phyloP scores from a whole-genome alignment of 1,140 invertebrate species.

The Schlechtendalia chinensis region DNA sequence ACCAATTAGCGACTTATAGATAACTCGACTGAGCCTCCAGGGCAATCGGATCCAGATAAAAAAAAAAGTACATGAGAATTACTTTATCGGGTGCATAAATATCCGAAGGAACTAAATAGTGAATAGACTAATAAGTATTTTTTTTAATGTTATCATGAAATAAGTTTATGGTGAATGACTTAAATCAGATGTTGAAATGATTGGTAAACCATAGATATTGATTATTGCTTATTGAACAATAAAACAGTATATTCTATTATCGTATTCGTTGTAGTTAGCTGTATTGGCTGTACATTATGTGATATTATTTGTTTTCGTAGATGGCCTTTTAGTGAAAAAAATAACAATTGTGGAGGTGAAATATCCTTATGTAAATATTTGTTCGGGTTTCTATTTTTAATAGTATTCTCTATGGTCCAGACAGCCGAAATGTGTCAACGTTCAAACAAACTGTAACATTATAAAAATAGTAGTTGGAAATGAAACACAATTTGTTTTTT shows the following conservation, averaged over 20 bases:
- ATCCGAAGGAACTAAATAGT: background rate
- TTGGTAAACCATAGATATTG: too few relatives aligned
- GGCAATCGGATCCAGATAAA: background rate
- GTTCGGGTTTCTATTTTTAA: conserved; percentile 47
- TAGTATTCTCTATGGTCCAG: conserved; percentile 43
- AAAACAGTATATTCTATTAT: background rate
- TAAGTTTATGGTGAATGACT: background rate
- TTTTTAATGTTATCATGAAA: background rate
- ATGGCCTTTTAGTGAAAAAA: background rate
- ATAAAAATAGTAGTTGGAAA: conserved; percentile 46
- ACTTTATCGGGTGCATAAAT: background rate
- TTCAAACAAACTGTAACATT: conserved; percentile 43
- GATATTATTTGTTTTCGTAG: conserved; percentile 20
- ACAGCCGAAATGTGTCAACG: conserved; percentile 49
- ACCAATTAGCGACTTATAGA: background rate
- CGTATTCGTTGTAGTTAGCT: background rate
- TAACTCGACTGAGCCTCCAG: background rate
- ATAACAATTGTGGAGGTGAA: conserved; percentile 37
- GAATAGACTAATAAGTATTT: background rate
- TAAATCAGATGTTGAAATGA: too few relatives aligned
- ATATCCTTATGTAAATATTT: conserved; percentile 32
- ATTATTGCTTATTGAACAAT: too few relatives aligned
- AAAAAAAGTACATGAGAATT: background rate
- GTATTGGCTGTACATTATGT: background rate
- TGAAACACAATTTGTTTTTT: conserved; percentile 42